A percentile compares a stretch with the other conserved stretches of the same genome.
These are phyloP conservation scores for Ictalurus punctatus DNA, from an alignment of 2,113 vertebrate species.

Conservation along the genomic window DNA sequence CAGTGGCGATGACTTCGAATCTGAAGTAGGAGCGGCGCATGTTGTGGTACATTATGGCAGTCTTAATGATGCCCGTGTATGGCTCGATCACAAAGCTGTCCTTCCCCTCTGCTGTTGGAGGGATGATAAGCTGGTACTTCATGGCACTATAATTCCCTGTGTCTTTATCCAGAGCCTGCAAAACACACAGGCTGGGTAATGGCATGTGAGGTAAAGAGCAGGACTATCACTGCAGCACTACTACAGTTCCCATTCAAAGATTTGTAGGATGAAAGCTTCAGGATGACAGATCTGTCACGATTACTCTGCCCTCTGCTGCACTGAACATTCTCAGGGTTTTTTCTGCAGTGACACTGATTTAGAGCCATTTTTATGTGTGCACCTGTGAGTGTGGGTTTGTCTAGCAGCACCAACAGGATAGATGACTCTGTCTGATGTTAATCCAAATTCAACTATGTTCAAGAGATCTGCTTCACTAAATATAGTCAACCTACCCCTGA, in stretches of 20 bases:
- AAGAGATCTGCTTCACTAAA: not conserved
- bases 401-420: not conserved
- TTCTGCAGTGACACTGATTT: slow-evolving; percentile 55
- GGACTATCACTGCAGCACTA: not conserved
- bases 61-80: slow-evolving; percentile 90
- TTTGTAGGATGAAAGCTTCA: slow-evolving; percentile 44
- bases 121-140: slow-evolving; percentile 86
- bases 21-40: slow-evolving; percentile 96
- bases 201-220: not conserved
- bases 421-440: not conserved
- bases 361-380: slow-evolving; percentile 46
- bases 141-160: slow-evolving; percentile 94
- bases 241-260: slow-evolving; percentile 22
- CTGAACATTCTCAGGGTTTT: slow-evolving; percentile 28
- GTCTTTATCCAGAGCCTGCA: slow-evolving; percentile 89
- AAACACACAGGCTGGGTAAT: slow-evolving; percentile 11
- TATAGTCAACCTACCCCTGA: not conserved
- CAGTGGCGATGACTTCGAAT: slow-evolving; percentile 94
- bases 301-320: slow-evolving; percentile 16
- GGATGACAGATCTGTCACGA: slow-evolving; percentile 28
- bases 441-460: not conserved
- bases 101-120: slow-evolving; percentile 82
- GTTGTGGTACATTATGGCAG: slow-evolving; percentile 95
- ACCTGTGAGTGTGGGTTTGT: not conserved
- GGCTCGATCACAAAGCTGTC: slow-evolving; percentile 92